A percentile compares a stretch with the other conserved stretches of the same genome.
Evolutionary conservation across 2,888 invertebrate genomes (phyloP).

Genomic region (Troides aeacus): DNA sequence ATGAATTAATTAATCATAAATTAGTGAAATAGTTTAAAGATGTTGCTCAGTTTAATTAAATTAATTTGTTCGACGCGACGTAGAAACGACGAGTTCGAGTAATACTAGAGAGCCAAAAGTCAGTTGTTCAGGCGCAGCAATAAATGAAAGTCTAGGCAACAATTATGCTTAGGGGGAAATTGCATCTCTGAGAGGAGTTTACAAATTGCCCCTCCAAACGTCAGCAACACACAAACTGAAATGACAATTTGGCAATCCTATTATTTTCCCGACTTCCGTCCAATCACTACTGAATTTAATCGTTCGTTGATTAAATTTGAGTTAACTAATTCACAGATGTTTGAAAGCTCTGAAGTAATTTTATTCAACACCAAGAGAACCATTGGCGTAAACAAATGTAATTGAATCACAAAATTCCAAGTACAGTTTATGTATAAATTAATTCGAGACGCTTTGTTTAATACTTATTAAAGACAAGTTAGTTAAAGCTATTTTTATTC

Average conservation of each 20-base stretch:
- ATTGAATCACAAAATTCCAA: slow-evolving; percentile 14
- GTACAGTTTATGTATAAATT: not conserved
- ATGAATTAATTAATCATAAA: not conserved
- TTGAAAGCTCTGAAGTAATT: slow-evolving; percentile 5
- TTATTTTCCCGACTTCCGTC: slow-evolving; percentile 33
- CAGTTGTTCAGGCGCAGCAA: slow-evolving; percentile 33
- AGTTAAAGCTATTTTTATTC: too few species aligned
- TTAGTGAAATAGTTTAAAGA: slow-evolving; percentile 6
- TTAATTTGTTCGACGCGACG: slow-evolving; percentile 7
- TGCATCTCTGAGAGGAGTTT: slow-evolving; percentile 69
- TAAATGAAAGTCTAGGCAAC: slow-evolving; percentile 45
- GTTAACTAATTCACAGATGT: slow-evolving; percentile 18
- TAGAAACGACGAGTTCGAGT: slow-evolving; percentile 3
- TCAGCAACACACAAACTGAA: slow-evolving; percentile 57
- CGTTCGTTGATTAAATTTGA: slow-evolving; percentile 13
- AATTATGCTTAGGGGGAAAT: slow-evolving; percentile 72
- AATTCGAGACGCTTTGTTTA: too few species aligned
- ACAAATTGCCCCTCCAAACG: slow-evolving; percentile 63
- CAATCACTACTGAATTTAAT: slow-evolving; percentile 11
- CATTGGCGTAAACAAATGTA: slow-evolving; percentile 7
- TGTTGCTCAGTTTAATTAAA: slow-evolving; percentile 22
- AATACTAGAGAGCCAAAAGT: slow-evolving; percentile 10
- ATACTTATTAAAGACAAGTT: too few species aligned
- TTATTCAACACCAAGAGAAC: not conserved
- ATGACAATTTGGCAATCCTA: slow-evolving; percentile 59